Evolutionary conservation across 1,140 invertebrate species (phyloP), one percentile per base, ranked within the genome.

Genomic region (Lithobius niger): DNA sequence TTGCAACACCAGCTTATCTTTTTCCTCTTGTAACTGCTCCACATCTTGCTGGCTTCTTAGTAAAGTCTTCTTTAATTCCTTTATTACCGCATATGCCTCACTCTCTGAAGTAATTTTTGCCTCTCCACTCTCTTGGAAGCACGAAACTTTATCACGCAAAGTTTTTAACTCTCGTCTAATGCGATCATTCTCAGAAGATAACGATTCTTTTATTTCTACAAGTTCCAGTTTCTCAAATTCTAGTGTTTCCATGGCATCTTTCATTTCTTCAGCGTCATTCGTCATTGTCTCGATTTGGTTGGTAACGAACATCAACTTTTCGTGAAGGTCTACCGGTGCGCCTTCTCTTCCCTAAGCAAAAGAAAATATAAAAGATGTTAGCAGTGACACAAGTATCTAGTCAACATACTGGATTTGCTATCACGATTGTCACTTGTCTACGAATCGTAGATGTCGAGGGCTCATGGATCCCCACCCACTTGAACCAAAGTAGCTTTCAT

Each of bases 141-240:
- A 6, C n/a, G 31, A 36, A 10, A 36, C 6, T 36, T 36, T 6
- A 10, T 36, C 31, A 6, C 31, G 6, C 44, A 47, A 6, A 10
- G 44, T 15, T 47, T 47, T 47, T 15, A 47, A 22, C 19, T 47
- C 22, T 6, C 22, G 6, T 10, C 6, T 19, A 18, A 47, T 13
- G 6, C 22, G 13, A 15, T 47, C 13, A 22, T 47, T 47, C 22
- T 47, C 44, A 19, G 15, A 6, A 18, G 22, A 4, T 10, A 19
- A 10, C 10, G 19, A 10, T 22, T 47, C 44, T 22, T 19, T 15
- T 18, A 10, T 19, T 19, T 47, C 44, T 47, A 15, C 15, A 13
- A 47, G 19, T 47, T 47, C 44, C 22, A 47, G 22, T 19, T 47
- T 47, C 22, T 47, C 44, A 47, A 47, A 47, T 47, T 47, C 44